phyloP scores from a whole-genome alignment of 2,113 vertebrate genomes.

The Tringa solitaria region DNA sequence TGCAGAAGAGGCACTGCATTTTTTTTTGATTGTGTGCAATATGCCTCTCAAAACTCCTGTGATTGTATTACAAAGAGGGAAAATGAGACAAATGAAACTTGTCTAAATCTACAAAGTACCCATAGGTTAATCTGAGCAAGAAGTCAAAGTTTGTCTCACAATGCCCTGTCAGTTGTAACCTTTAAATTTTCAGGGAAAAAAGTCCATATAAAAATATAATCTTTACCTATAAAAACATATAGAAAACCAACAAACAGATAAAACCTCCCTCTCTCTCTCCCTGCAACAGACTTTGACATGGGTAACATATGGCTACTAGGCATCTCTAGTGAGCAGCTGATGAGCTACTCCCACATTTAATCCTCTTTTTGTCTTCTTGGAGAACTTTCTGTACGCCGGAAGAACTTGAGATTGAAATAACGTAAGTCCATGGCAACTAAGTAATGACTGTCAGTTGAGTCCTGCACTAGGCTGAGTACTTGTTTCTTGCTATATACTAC shows the following conservation, averaged over 20 bases:
- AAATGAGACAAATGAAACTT: neutral
- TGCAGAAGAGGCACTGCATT: neutral
- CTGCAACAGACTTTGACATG: neutral
- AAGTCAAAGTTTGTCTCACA: neutral
- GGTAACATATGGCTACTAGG: neutral
- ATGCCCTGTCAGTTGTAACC: neutral
- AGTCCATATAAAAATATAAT: neutral
- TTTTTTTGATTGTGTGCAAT: neutral
- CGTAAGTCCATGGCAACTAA: neutral
- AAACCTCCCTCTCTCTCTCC: neutral
- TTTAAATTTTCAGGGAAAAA: neutral
- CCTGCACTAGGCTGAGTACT: neutral
- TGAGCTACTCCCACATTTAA: neutral
- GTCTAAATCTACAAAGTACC: neutral
- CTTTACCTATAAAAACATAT: neutral
- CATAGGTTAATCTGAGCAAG: neutral
- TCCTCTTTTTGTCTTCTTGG: neutral
- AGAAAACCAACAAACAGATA: neutral
- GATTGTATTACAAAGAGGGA: neutral
- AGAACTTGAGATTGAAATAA: neutral
- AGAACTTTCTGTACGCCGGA: neutral
- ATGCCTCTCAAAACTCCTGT: neutral
- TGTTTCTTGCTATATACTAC: neutral
- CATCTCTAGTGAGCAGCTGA: neutral
- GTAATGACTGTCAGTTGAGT: neutral